Evolutionary conservation across 2,888 invertebrate species (phyloP).

Genomic region (Ormyrus nitidulus): DNA sequence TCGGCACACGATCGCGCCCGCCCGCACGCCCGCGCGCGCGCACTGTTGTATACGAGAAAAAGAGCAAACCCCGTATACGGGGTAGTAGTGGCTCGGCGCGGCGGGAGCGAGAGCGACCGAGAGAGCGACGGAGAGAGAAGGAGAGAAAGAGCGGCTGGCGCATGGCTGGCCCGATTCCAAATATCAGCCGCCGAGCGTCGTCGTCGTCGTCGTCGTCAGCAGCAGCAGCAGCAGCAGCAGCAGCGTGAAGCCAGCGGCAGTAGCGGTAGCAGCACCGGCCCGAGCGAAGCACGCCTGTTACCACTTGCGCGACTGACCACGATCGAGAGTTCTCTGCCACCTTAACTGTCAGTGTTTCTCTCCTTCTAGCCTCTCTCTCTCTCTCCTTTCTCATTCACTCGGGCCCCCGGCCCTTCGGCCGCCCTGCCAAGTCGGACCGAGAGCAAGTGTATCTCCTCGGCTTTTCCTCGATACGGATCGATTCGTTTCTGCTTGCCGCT

Average conservation of each 20-base stretch:
- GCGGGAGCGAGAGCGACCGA: slow-evolving; percentile 39
- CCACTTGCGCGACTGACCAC: slow-evolving; percentile 55
- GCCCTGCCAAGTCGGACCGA: too few relatives aligned
- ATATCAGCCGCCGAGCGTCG: slow-evolving; percentile 63
- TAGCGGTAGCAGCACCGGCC: slow-evolving; percentile 68
- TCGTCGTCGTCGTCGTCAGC: slow-evolving; percentile 54
- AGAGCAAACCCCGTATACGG: slow-evolving; percentile 54
- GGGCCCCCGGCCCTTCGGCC: too few relatives aligned
- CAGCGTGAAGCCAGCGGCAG: slow-evolving; percentile 63
- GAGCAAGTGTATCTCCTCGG: neutral
- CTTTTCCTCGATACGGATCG: neutral
- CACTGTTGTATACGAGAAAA: slow-evolving; percentile 27
- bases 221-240: slow-evolving; percentile 25
- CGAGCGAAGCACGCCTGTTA: slow-evolving; percentile 59
- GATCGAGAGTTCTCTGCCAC: neutral
- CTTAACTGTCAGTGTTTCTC: slow-evolving; percentile 32
- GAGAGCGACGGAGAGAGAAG: slow-evolving; percentile 24
- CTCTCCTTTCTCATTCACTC: neutral
- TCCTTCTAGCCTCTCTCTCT: neutral
- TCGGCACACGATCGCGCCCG: neutral
- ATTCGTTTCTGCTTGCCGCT: neutral
- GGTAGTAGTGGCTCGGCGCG: slow-evolving; percentile 44
- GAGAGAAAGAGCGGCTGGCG: slow-evolving; percentile 62
- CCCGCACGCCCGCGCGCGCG: neutral
- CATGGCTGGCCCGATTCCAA: slow-evolving; percentile 73